Conservation (phyloP, 2,888 invertebrate species). For the Eretmocerus hayati region DNA sequence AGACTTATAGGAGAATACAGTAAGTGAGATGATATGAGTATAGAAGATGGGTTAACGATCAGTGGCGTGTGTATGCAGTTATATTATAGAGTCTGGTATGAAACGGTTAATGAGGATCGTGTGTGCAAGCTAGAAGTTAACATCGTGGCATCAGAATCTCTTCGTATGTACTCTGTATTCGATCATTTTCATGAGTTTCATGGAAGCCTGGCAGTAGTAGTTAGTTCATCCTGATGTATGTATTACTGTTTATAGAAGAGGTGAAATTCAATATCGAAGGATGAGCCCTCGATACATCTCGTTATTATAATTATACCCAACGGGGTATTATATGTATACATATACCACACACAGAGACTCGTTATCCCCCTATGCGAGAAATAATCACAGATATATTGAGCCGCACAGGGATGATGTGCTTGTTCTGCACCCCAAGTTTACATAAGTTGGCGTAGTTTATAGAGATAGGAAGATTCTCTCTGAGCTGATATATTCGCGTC, state of each 20-base stretch:
- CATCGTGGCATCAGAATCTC: too few relatives aligned
- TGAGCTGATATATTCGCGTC: too few relatives aligned
- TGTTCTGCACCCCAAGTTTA: too few relatives aligned
- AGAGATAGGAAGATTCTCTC: too few relatives aligned
- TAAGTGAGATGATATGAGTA: too few relatives aligned
- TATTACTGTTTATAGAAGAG: constrained; percentile 31
- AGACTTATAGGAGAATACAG: too few relatives aligned
- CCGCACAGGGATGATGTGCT: too few relatives aligned
- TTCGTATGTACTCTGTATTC: too few relatives aligned
- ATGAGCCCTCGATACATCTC: constrained; percentile 33
- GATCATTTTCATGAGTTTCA: constrained; percentile 19
- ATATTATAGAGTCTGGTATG: too few relatives aligned
- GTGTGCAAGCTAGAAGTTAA: constrained; percentile 34
- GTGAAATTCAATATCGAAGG: constrained; percentile 40
- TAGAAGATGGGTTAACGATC: constrained; percentile 25
- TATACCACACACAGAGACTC: constrained; percentile 27
- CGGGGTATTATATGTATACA: neutral
- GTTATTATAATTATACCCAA: constrained; percentile 38
- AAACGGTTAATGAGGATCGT: constrained; percentile 39
- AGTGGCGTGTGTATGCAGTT: too few relatives aligned
- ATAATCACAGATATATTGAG: too few relatives aligned
- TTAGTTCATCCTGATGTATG: neutral
- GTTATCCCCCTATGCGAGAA: constrained; percentile 41
- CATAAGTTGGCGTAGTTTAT: too few relatives aligned
- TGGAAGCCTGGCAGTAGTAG: neutral